These are phyloP conservation scores for Cryptotis parvus DNA, from an alignment of 2,113 vertebrate genomes.

Conservation along the genomic window DNA sequence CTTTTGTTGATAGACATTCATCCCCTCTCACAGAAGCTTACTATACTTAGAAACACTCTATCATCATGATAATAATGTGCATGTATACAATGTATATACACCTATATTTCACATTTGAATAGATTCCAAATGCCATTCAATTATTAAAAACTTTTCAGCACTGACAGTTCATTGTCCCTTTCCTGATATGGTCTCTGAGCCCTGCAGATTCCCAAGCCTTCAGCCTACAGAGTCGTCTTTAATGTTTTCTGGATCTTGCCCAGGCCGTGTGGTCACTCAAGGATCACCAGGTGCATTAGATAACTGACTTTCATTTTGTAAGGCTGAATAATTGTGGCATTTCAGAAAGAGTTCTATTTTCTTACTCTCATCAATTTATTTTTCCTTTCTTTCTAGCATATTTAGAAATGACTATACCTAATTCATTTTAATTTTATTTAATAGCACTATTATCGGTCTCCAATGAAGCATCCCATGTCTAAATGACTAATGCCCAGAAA, in stretches of 20 bases:
- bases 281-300: background rate
- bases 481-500: background rate
- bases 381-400: background rate
- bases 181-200: too few relatives aligned
- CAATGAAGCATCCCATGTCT: background rate
- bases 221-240: background rate
- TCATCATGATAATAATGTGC: constrained; percentile 31
- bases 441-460: background rate
- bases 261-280: background rate
- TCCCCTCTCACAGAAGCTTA: background rate
- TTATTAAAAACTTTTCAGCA: background rate
- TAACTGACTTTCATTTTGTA: background rate
- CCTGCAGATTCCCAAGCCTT: background rate
- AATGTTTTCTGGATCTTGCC: background rate
- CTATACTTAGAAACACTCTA: background rate
- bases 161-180: background rate
- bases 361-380: background rate
- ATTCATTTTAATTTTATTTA: constrained; percentile 35
- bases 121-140: background rate
- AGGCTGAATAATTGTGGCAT: background rate
- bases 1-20: background rate
- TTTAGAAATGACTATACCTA: background rate
- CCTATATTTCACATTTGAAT: background rate
- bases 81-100: background rate
- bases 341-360: background rate